Evolutionary conservation across 2,797 vertebrate genomes (phyloP), one percentile per base, ranked within the genome.

Genomic region (Rhynchonycteris naso): DNA sequence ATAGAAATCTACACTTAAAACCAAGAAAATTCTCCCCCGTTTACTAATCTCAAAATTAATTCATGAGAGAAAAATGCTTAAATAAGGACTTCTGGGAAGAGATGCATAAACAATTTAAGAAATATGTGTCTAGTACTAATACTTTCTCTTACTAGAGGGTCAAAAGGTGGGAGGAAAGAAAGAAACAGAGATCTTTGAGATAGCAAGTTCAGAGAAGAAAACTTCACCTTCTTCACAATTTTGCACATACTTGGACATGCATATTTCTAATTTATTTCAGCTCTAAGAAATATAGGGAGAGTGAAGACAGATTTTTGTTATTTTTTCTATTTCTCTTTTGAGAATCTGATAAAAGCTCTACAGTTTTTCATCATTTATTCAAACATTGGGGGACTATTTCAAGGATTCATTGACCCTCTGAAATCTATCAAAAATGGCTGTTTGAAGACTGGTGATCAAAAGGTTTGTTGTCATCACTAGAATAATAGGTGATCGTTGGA

Each of bases 401-500:
- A 94, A 43, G 54, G 12, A 30, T 63, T 96, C 76, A 82, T 7
- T 76, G 43, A 54, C 28, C 65, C 69, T 84, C 72, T 84, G 65
- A 96, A 90, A 90, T 76, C 52, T 69, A 16, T 68, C 66, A 88
- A 88, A 82, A 30, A 82, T 54, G 50, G 81, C 22, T 84, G 68
- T 33, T 84, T 93, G 81, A 75, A 38, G 93, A 85, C 26, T 35
- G 7, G 1, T 50, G 38, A 94, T 78, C 81, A 88, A 93, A 96
- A 47, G 1, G 18, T 61, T 90, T 93, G 28, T 65, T 93, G 79
- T 33, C 26, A 80, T 91, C 47, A 47, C 81, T 85, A 80, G 90
- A 94, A 90, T 66, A 97, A 96, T 83, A n/a, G 88, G 54, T 47
- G 6, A 88, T 96, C 94, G 86, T 95, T 85, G 66, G 14, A 94